Evolutionary conservation across 2,888 invertebrate species (phyloP).

Genomic region (Tenthredo notha): DNA sequence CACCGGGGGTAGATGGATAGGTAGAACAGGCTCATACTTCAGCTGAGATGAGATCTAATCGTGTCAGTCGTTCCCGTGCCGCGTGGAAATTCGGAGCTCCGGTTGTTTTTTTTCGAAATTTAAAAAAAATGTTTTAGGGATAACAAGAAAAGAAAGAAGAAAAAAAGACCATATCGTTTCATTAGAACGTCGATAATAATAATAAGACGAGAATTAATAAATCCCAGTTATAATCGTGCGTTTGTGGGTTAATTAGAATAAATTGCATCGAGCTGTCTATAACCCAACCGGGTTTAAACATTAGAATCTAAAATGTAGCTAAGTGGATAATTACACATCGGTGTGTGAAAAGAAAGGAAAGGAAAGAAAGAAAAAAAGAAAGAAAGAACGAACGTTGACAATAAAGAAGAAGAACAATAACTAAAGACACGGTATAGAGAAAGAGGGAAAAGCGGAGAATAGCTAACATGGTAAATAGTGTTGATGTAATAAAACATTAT

Average conservation of each 20-base stretch:
- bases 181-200: not conserved
- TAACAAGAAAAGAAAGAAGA: not conserved
- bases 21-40: not conserved
- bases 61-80: conserved; percentile 47
- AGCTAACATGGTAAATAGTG: conserved; percentile 19
- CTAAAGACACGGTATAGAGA: not conserved
- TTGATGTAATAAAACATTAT: not conserved
- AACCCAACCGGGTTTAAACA: not conserved
- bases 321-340: not conserved
- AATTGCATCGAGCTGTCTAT: not conserved
- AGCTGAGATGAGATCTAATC: conserved; percentile 38
- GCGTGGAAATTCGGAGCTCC: conserved; percentile 1
- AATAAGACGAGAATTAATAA: not conserved
- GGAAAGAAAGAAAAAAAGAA: not conserved
- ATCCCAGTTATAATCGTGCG: not conserved
- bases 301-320: not conserved
- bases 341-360: not conserved
- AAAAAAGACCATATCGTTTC: not conserved
- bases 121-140: not conserved
- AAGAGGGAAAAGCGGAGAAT: not conserved
- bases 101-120: not conserved
- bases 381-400: not conserved
- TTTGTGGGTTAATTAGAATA: not conserved
- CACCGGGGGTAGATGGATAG: conserved; percentile 5
- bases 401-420: not conserved